phyloP scores from a whole-genome alignment of 2,797 vertebrate genomes.

The Lepidocolaptes lacrymiger region DNA sequence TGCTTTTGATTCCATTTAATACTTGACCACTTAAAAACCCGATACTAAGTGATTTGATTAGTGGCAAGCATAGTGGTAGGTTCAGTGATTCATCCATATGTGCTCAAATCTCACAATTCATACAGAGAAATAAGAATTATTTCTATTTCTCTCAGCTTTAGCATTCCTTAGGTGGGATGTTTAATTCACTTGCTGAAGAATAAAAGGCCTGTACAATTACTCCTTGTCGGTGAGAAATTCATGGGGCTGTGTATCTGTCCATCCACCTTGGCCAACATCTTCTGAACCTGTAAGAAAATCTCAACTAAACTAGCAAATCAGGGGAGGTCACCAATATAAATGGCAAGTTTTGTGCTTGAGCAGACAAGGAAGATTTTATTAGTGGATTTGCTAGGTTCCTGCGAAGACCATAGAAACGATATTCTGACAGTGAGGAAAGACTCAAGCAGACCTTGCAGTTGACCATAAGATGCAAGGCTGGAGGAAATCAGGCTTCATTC shows the following conservation, averaged over 20 bases:
- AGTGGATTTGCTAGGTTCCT: neutral
- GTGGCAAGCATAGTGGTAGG: neutral
- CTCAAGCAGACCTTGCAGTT: neutral
- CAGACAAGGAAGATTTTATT: neutral
- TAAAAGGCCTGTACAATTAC: neutral
- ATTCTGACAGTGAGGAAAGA: neutral
- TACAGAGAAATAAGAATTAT: neutral
- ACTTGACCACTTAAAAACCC: neutral
- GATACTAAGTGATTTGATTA: neutral
- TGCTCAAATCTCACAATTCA: neutral
- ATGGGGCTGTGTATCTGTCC: neutral
- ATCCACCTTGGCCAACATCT: neutral
- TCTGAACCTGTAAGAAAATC: neutral
- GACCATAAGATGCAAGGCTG: neutral
- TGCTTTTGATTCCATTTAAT: neutral
- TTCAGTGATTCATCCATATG: neutral
- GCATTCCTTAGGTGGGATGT: neutral
- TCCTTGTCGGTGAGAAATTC: neutral
- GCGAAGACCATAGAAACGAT: neutral
- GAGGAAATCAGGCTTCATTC: neutral
- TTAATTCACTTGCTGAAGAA: neutral
- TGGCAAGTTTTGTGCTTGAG: neutral
- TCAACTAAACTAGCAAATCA: neutral
- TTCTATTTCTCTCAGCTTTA: neutral
- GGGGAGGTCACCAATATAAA: neutral